These are phyloP conservation scores for Phocoena phocoena DNA, from an alignment of 2,113 vertebrate species.

Conservation along the genomic window DNA sequence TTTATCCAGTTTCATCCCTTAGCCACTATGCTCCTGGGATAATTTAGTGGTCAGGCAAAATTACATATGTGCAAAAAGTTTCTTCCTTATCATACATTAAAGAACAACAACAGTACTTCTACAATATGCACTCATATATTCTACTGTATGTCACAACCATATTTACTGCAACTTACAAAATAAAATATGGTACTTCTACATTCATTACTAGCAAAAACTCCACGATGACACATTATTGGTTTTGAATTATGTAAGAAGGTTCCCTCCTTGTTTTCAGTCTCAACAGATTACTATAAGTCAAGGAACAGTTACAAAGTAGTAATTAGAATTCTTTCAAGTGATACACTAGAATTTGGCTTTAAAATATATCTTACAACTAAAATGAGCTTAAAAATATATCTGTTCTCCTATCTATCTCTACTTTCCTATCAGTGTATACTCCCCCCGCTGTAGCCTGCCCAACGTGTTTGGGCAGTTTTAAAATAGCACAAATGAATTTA, in stretches of 20 bases:
- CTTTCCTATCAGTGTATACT: background rate
- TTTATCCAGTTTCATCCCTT: background rate
- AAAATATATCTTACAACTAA: constrained; percentile 26
- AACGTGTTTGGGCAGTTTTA: background rate
- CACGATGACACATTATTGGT: background rate
- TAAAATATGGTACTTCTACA: background rate
- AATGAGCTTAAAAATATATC: background rate
- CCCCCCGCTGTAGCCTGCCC: background rate
- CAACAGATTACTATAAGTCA: constrained; percentile 34
- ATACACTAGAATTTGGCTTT: background rate
- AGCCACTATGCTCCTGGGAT: background rate
- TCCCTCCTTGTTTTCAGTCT: constrained; percentile 33
- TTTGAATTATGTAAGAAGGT: constrained; percentile 38
- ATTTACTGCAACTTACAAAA: constrained; percentile 22
- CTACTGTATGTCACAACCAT: background rate
- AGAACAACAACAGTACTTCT: background rate
- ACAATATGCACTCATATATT: background rate
- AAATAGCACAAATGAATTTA: background rate
- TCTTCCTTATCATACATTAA: background rate
- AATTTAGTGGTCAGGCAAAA: constrained; percentile 21
- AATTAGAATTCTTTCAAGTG: constrained; percentile 38
- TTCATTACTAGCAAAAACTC: constrained; percentile 4
- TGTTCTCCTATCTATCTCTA: background rate
- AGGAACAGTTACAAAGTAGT: constrained; percentile 26
- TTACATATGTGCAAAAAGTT: background rate